Base-by-base conservation (phyloP, 2,888 invertebrate species). In the Icerya purchasi region DNA sequence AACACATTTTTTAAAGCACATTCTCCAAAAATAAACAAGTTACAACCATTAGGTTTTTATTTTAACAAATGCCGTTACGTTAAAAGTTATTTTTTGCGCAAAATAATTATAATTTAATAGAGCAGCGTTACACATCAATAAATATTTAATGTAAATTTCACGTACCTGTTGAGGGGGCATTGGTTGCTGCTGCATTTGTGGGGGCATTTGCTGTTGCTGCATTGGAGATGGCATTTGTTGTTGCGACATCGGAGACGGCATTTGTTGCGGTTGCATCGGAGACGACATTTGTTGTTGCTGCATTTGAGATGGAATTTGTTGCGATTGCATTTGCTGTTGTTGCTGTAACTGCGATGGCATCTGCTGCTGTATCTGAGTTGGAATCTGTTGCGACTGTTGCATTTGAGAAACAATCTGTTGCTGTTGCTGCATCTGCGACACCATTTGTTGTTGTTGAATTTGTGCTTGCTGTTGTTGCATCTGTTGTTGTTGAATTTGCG, bases 271-370 rank as follows among this genome's bases (percentile, higher is more conserved):
- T 8, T 36, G 36, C 36, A 36, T 36, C n/a, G n/a, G n/a, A n/a
- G n/a, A n/a, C n/a, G n/a, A n/a, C n/a, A n/a, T n/a, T 61, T 77
- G 70, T 61, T 72, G 70, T 65, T 73, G 73, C 61, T 70, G 76
- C 66, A 81, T 75, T 66, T 70, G 68, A 65, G 72, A 71, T 61
- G 72, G 72, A 49, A 70, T 70, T 66, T 75, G 80, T 67, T 78
- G 75, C 65, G 76, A 69, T 61, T 78, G 78, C 56, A 76, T 76
- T 66, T 78, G 77, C 66, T 78, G 78, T 65, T 62, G 58, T 50
- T 54, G 53, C 36, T 58, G 59, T 36, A 8, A 14, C 54, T 63
- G 51, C 50, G 24, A 23, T 56, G 55, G 56, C 51, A 49, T 22
- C 14, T 59, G 59, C 23, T 65, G 65, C 51, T 69, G 69, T 19